Base-by-base conservation (phyloP, 23 tunicate species). In the Pegea sp. region DNA sequence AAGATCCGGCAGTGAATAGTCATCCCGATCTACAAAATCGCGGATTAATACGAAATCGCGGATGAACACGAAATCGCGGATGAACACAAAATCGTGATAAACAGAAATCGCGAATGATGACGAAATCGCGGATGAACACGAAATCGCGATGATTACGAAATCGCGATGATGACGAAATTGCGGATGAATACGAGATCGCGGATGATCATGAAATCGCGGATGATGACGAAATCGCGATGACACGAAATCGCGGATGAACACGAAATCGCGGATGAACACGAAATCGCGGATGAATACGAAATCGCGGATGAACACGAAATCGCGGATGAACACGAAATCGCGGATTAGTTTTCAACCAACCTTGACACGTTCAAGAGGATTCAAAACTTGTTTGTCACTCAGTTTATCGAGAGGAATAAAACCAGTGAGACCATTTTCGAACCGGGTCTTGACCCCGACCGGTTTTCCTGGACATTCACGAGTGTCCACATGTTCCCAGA, bases 401-500 rank as follows among this genome's bases (percentile, higher is more conserved):
- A 81, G 56, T 42, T 67, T 67, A 30, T 77, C 78, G 4, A 71
- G 77, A 1, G 81, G 61, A 33, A 90, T 64, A 42, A 90, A 67
- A 8, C 91, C 98, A 20, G 67, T 46, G 5, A 90, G 49, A 22
- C 86, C 75, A 34, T 78, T 78, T 6, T 90, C 98, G 30, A 90
- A 48, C 33, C 81, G 53, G 0, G 68, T 58, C 49, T 70, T 29
- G 20, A 90, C 90, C 3, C 91, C 98, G 0, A 77, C 81, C 30
- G 80, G 71, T 57, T 78, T 72, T 0, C 98, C 98, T 26, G 60
- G 73, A 53, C 98, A 90, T 19, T 77, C 79, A 2, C 90, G 78
- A 29, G 62, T 63, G 27, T 76, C 89, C 50, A 87, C 33, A 59
- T 87, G 97, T 8, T 75, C 58, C 97, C 97, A 87, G 11, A 87